Conservation (phyloP, 2,888 invertebrate genomes). For the Acanthosepion lycidas region DNA sequence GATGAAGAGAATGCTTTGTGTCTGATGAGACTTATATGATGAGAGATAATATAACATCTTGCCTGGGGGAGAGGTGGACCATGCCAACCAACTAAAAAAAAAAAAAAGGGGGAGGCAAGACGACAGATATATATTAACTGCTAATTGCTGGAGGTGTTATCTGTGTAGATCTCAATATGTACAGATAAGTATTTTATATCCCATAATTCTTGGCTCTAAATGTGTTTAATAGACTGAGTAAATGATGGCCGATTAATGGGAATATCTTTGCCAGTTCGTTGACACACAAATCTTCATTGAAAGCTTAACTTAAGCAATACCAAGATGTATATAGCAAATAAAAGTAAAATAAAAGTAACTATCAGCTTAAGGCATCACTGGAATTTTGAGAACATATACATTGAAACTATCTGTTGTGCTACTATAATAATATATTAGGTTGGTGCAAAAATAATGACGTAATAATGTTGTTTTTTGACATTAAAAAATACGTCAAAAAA, state of each 20-base stretch:
- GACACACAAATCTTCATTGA: not conserved
- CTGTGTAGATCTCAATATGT: not conserved
- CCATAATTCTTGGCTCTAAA: constrained; percentile 4
- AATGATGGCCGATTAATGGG: not conserved
- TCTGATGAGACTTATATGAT: not conserved
- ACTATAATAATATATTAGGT: not conserved
- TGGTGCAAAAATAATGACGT: too few species aligned
- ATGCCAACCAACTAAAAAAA: not conserved
- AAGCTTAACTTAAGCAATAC: not conserved
- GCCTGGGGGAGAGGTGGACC: not conserved
- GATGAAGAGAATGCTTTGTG: not conserved
- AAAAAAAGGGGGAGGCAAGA: not conserved
- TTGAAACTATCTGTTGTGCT: too few species aligned
- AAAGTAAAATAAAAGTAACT: too few species aligned
- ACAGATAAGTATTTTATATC: not conserved
- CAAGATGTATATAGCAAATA: not conserved
- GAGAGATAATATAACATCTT: constrained; percentile 7
- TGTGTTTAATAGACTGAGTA: not conserved
- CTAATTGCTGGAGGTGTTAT: not conserved
- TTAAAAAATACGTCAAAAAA: too few species aligned
- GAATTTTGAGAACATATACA: too few species aligned
- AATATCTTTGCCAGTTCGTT: not conserved
- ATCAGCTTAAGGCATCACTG: too few species aligned
- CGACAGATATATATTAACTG: not conserved
- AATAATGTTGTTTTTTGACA: too few species aligned